These are phyloP conservation scores for Drosophila murphyi DNA, from an alignment of 1,140 invertebrate genomes.

Conservation along the genomic window DNA sequence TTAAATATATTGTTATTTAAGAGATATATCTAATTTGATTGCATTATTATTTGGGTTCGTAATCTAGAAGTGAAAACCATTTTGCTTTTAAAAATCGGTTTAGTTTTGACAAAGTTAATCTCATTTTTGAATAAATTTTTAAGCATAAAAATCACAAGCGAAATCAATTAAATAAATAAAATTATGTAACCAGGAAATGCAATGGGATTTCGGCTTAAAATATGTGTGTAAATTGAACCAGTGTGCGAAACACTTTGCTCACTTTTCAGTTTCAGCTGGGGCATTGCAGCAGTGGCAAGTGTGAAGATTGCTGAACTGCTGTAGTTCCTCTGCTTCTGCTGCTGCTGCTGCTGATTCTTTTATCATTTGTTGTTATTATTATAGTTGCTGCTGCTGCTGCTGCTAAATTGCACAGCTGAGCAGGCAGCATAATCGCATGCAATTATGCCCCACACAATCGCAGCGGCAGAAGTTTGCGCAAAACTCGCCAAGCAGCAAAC, in stretches of 20 bases:
- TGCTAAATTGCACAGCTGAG: conserved; percentile 75
- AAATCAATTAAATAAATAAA: neutral
- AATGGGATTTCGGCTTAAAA: neutral
- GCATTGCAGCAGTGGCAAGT: conserved; percentile 47
- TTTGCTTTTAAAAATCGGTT: too few relatives aligned
- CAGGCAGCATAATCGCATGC: conserved; percentile 84
- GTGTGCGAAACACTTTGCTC: conserved; percentile 26
- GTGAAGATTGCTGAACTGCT: conserved; percentile 59
- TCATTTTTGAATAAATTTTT: too few relatives aligned
- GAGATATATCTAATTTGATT: too few relatives aligned
- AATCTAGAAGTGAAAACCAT: too few relatives aligned
- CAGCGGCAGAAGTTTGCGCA: conserved; percentile 67
- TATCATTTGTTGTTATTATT: conserved; percentile 13
- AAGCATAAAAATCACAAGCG: too few relatives aligned
- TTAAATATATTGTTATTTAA: too few relatives aligned
- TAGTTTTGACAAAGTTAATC: too few relatives aligned
- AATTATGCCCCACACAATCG: conserved; percentile 81
- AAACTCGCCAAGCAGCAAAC: conserved; percentile 67
- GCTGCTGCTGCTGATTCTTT: conserved; percentile 16
- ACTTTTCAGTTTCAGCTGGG: conserved; percentile 2
- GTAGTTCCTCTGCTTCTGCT: conserved; percentile 22
- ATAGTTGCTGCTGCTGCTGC: conserved; percentile 17
- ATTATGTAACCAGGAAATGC: neutral
- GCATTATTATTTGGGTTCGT: too few relatives aligned
- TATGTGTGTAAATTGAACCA: neutral